phyloP scores from a whole-genome alignment of 2,113 vertebrate genomes.

The Sinocyclocheilus anshuiensis region DNA sequence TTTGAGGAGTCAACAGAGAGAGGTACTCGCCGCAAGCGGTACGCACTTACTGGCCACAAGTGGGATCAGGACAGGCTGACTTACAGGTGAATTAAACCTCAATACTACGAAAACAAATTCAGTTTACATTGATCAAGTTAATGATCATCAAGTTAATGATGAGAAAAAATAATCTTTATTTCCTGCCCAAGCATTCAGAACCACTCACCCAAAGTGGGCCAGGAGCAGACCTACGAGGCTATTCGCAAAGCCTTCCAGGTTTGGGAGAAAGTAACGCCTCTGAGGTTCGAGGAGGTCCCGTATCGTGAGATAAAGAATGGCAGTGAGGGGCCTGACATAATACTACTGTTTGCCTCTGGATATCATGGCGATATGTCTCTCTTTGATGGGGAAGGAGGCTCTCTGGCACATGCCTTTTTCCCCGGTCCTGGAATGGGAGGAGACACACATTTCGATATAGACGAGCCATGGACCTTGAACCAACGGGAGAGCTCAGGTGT shows the following conservation, averaged over 20 bases:
- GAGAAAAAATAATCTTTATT: neutral
- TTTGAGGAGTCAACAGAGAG: constrained; percentile 73
- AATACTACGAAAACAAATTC: neutral
- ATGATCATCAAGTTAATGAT: neutral
- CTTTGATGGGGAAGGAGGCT: constrained; percentile 92
- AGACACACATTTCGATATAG: constrained; percentile 92
- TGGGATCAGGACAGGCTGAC: constrained; percentile 87
- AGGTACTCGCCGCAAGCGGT: constrained; percentile 82
- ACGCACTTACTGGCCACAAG: constrained; percentile 83
- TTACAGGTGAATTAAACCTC: constrained; percentile 79
- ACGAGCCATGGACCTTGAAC: constrained; percentile 94
- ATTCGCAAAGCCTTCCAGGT: constrained; percentile 84
- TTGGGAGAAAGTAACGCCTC: constrained; percentile 86
- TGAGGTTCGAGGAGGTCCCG: constrained; percentile 86
- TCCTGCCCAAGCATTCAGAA: constrained; percentile 82
- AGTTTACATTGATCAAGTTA: neutral
- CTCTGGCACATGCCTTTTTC: constrained; percentile 94
- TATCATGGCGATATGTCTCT: constrained; percentile 97
- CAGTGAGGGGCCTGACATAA: constrained; percentile 85
- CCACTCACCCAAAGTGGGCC: constrained; percentile 85
- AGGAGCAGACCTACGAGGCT: constrained; percentile 73
- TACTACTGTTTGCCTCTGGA: constrained; percentile 92
- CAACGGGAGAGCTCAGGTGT: constrained; percentile 82
- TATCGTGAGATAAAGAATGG: constrained; percentile 78
- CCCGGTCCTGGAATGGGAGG: constrained; percentile 92